These are phyloP conservation scores for Drosophila antonietae DNA, from an alignment of 2,888 invertebrate genomes.

Conservation along the genomic window DNA sequence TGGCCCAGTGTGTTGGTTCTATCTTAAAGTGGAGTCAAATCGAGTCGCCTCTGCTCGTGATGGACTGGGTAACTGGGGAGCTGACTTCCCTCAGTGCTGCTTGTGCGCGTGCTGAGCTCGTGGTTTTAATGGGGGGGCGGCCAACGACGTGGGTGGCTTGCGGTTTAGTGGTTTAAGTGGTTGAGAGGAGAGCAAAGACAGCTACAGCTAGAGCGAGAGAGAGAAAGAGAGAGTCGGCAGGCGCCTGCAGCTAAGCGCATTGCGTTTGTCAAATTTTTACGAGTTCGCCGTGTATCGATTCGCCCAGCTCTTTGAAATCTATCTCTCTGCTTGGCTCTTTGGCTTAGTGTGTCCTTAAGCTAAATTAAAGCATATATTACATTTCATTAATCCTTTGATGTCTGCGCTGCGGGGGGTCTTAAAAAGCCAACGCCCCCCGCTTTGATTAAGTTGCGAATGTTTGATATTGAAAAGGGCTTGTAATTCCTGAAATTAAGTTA, in stretches of 20 bases:
- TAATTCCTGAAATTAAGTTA: slow-evolving; percentile 22
- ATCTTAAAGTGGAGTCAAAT: neutral
- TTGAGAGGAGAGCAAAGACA: neutral
- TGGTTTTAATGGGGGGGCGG: slow-evolving; percentile 26
- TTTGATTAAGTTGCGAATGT: slow-evolving; percentile 62
- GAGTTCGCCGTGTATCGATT: slow-evolving; percentile 57
- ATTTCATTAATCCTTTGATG: slow-evolving; percentile 76
- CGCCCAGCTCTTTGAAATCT: slow-evolving; percentile 56
- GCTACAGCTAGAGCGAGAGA: neutral
- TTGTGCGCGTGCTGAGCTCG: slow-evolving; percentile 59
- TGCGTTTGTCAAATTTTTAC: slow-evolving; percentile 74
- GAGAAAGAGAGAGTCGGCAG: neutral
- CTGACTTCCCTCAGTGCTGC: slow-evolving; percentile 27
- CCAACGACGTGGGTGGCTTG: slow-evolving; percentile 38
- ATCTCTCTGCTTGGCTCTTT: slow-evolving; percentile 48
- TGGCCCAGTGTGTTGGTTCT: slow-evolving; percentile 28
- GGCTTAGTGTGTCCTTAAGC: slow-evolving; percentile 56
- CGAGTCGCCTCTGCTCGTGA: slow-evolving; percentile 5
- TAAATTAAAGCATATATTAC: slow-evolving; percentile 67
- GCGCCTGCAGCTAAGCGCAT: slow-evolving; percentile 74
- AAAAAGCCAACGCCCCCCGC: slow-evolving; percentile 18
- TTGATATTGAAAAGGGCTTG: slow-evolving; percentile 24
- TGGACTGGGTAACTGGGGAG: slow-evolving; percentile 19
- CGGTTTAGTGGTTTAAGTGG: slow-evolving; percentile 38
- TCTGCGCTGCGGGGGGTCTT: slow-evolving; percentile 19